Evolutionary conservation across 2,888 invertebrate species (phyloP).

Genomic region (Cremastobaeus sp.): DNA sequence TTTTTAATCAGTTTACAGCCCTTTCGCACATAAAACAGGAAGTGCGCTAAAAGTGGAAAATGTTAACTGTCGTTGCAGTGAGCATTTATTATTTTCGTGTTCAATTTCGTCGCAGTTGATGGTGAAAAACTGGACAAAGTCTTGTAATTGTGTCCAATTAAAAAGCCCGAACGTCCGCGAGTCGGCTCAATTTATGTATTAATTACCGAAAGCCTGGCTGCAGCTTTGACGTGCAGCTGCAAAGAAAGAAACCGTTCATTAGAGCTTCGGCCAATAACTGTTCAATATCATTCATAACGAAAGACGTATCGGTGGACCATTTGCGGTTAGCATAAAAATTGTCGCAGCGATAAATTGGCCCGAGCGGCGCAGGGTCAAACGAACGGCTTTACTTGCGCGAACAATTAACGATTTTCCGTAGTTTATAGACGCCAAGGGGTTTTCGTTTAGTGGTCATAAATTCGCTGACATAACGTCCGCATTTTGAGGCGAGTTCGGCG

Average conservation of each 20-base stretch:
- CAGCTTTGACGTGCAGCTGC: too few species aligned
- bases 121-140: too few species aligned
- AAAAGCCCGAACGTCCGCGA: too few species aligned
- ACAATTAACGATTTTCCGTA: slow-evolving; percentile 76
- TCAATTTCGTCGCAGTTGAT: too few species aligned
- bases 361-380: slow-evolving; percentile 71
- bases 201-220: too few species aligned
- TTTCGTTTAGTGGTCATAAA: slow-evolving; percentile 73
- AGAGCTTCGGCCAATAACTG: slow-evolving; percentile 29
- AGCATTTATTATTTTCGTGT: too few species aligned
- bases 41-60: neutral
- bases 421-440: slow-evolving; percentile 70
- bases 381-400: slow-evolving; percentile 69
- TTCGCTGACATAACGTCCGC: slow-evolving; percentile 64
- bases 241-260: slow-evolving; percentile 9
- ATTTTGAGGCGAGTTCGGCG: slow-evolving; percentile 54
- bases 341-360: slow-evolving; percentile 68
- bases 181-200: too few species aligned
- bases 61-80: too few species aligned
- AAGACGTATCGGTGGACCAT: slow-evolving; percentile 39
- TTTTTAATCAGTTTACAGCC: slow-evolving; percentile 25
- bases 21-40: slow-evolving; percentile 4
- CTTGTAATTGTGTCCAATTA: too few species aligned
- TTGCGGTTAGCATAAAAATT: slow-evolving; percentile 58
- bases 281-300: slow-evolving; percentile 33